Conservation (phyloP, 2,797 vertebrate species). For the Chelonia mydas region DNA sequence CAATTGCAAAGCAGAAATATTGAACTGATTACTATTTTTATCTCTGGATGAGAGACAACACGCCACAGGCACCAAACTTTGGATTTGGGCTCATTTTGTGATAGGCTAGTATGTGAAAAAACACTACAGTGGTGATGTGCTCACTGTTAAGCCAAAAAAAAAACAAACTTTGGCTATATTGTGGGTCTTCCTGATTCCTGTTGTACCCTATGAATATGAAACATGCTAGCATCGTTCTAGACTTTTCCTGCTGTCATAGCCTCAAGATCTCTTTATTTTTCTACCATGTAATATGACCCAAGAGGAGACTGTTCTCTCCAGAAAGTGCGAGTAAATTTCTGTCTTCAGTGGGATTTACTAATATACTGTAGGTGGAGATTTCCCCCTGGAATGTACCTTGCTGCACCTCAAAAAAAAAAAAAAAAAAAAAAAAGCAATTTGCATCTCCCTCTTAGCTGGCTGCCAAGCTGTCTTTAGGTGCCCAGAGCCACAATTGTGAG, state of each 20-base stretch:
- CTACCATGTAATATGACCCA: not conserved
- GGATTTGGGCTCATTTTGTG: not conserved
- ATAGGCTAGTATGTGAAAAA: not conserved
- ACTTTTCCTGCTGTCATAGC: not conserved
- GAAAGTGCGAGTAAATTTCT: too few species aligned
- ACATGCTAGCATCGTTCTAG: not conserved
- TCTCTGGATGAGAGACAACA: not conserved
- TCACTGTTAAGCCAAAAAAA: not conserved
- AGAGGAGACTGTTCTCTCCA: not conserved
- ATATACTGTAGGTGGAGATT: not conserved
- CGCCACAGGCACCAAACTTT: not conserved
- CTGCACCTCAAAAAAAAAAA: not conserved
- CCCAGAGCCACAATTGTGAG: not conserved
- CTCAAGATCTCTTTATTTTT: not conserved
- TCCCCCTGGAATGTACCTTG: not conserved
- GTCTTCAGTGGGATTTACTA: not conserved
- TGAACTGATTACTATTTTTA: not conserved
- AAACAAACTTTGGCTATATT: not conserved
- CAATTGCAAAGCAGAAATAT: not conserved
- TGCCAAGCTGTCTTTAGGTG: not conserved
- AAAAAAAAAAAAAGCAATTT: not conserved
- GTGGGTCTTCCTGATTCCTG: not conserved
- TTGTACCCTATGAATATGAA: not conserved
- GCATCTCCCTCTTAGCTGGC: not conserved
- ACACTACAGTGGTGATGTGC: not conserved